These are phyloP conservation scores for Gymnocephalus cernua DNA, from an alignment of 2,113 vertebrate genomes.

Conservation along the genomic window DNA sequence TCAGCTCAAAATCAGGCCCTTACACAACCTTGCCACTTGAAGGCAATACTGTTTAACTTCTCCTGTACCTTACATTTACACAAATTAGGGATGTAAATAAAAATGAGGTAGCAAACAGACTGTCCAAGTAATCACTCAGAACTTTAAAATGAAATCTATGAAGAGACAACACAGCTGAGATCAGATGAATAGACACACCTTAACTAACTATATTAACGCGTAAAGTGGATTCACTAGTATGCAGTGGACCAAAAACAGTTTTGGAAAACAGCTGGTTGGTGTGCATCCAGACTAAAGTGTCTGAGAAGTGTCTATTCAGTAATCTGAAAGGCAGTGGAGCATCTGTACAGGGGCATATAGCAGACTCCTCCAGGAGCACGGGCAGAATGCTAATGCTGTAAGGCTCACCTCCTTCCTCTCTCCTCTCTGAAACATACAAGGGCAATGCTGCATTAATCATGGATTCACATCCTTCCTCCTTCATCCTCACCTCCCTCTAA, in stretches of 20 bases:
- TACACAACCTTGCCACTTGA: background rate
- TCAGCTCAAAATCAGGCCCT: conserved; percentile 25
- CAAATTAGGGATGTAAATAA: background rate
- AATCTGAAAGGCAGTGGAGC: conserved; percentile 65
- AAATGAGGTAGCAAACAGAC: background rate
- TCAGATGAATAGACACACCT: background rate
- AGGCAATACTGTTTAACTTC: conserved; percentile 1
- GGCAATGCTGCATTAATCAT: conserved; percentile 85
- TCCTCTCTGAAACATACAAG: conserved; percentile 81
- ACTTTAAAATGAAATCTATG: conserved; percentile 1
- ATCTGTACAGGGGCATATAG: conserved; percentile 62
- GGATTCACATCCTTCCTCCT: conserved; percentile 65
- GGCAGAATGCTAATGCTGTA: conserved; percentile 83
- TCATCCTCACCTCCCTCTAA: conserved; percentile 56
- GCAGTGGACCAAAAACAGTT: conserved; percentile 19
- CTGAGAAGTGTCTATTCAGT: conserved; percentile 65
- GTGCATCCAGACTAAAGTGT: conserved; percentile 60
- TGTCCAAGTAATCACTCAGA: background rate
- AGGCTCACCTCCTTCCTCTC: conserved; percentile 73
- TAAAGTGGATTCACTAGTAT: background rate
- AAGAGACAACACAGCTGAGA: background rate
- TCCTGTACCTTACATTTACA: background rate
- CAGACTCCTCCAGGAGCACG: conserved; percentile 74
- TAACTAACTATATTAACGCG: conserved; percentile 8
- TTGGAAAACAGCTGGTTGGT: conserved; percentile 59